Evolutionary conservation across 2,797 vertebrate genomes (phyloP).

Genomic region (Echiichthys vipera): DNA sequence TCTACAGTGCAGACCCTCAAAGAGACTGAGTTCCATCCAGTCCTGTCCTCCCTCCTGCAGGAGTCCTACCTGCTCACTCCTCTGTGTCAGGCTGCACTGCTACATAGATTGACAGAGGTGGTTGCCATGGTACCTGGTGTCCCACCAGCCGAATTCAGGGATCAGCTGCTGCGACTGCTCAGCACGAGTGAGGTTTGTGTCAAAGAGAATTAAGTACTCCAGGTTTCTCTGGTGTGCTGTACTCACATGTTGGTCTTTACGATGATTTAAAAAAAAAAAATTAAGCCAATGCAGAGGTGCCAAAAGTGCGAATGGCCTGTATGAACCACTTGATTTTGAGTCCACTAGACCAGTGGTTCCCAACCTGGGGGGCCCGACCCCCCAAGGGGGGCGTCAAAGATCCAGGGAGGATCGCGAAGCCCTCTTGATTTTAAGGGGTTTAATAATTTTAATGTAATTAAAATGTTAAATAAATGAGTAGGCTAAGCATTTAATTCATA

Average conservation of each 20-base stretch:
- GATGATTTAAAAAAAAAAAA: no score
- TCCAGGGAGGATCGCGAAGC: no score
- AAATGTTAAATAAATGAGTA: no score
- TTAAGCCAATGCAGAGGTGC: no score
- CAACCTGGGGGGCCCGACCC: no score
- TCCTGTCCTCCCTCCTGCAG: slow-evolving; percentile 88
- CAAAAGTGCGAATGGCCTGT: no score
- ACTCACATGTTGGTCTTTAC: background rate
- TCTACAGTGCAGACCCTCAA: slow-evolving; percentile 75
- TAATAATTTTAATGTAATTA: no score
- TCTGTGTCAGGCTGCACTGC: slow-evolving; percentile 85
- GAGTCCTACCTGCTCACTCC: slow-evolving; percentile 89
- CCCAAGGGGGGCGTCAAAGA: no score
- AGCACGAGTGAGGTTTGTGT: slow-evolving; percentile 84
- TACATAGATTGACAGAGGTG: slow-evolving; percentile 86
- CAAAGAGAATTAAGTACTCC: background rate
- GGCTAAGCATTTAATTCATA: no score
- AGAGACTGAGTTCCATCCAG: slow-evolving; percentile 85
- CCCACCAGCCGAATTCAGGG: slow-evolving; percentile 87
- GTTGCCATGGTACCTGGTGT: slow-evolving; percentile 88
- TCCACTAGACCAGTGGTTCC: no score
- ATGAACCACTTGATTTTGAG: no score
- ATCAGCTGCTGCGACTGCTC: slow-evolving; percentile 90
- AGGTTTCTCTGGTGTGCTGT: background rate
- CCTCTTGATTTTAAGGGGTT: no score